phyloP scores from a whole-genome alignment of 1,140 invertebrate species.

The Zaprionus africanus region DNA sequence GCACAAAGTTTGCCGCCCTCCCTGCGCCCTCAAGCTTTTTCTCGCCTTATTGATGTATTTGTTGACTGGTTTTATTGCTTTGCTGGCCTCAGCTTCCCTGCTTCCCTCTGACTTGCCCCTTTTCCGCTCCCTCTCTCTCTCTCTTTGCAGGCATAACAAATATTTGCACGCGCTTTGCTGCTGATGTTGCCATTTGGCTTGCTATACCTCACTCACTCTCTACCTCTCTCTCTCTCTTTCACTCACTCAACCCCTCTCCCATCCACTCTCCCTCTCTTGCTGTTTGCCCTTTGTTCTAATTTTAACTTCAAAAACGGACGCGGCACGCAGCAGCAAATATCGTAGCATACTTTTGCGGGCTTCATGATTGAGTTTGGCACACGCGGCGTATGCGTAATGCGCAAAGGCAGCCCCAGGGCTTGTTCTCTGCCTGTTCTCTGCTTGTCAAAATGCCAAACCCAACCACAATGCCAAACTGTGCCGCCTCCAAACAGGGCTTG shows the following conservation, averaged over 20 bases:
- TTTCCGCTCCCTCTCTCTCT: neutral
- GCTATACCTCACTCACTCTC: neutral
- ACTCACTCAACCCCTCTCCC: neutral
- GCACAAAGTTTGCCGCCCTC: neutral
- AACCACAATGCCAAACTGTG: constrained; percentile 6
- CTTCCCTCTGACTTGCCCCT: neutral
- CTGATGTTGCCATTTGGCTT: constrained; percentile 29
- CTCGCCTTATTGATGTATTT: constrained; percentile 41
- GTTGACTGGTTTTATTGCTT: constrained; percentile 50
- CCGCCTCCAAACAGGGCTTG: constrained; percentile 5
- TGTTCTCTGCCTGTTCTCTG: neutral
- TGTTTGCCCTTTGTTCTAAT: constrained; percentile 37
- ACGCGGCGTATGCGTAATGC: constrained; percentile 39
- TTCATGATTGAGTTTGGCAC: constrained; percentile 30
- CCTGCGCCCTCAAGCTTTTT: neutral
- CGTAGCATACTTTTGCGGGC: constrained; percentile 45
- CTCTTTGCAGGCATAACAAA: constrained; percentile 2
- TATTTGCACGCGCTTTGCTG: constrained; percentile 23
- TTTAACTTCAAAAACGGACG: constrained; percentile 43
- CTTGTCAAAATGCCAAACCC: constrained; percentile 55
- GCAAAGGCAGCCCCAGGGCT: constrained; percentile 2
- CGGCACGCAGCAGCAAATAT: constrained; percentile 1
- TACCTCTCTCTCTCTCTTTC: no score
- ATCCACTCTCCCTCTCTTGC: neutral
- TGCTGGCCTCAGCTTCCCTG: neutral